Conservation (phyloP, 2,888 invertebrate genomes). For the Sepioteuthis lessoniana region DNA sequence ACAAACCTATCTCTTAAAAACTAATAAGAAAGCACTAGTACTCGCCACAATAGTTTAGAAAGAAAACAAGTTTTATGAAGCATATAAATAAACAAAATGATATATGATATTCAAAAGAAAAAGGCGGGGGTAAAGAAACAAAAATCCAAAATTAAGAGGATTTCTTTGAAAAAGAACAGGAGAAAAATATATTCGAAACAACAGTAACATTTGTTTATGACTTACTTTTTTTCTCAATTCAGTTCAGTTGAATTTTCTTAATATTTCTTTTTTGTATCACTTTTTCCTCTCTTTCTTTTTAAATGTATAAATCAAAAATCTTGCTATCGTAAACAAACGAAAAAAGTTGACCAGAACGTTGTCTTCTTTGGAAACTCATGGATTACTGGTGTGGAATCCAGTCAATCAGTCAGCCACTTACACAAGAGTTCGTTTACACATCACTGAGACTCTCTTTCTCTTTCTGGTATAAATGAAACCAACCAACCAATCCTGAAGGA, state of each 20-base stretch:
- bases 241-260: background rate
- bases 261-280: background rate
- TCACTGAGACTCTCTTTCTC: background rate
- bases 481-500: constrained; percentile 8
- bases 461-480: background rate
- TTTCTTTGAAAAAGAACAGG: background rate
- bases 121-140: no score
- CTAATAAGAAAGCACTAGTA: no score
- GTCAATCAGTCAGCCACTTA: background rate
- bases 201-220: background rate
- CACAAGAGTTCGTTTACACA: background rate
- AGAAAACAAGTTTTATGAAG: no score
- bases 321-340: background rate
- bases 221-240: background rate
- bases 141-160: no score
- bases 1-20: no score
- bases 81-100: no score
- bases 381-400: background rate
- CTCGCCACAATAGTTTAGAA: no score
- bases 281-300: background rate
- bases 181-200: background rate
- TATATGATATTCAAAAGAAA: no score
- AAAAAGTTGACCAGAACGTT: background rate
- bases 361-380: background rate
- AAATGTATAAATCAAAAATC: background rate